Percentiles rank a stretch among this genome's conserved stretches.
These are phyloP conservation scores for Dinocampus coccinellae DNA, from an alignment of 2,888 invertebrate species.

Conservation along the genomic window DNA sequence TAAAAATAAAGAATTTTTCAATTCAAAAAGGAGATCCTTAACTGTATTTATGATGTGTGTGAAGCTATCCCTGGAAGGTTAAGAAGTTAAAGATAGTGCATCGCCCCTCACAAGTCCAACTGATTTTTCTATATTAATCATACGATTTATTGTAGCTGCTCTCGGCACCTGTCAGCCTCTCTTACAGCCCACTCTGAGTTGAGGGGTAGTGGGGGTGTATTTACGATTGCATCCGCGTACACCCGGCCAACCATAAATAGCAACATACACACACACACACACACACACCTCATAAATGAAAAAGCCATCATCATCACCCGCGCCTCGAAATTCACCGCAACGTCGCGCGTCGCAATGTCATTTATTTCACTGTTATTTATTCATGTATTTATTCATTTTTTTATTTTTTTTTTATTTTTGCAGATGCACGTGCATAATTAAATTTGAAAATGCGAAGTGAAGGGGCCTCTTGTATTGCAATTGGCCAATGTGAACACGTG, in stretches of 20 bases:
- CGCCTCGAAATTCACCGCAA: conserved; percentile 10
- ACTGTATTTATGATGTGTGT: neutral
- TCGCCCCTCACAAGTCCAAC: neutral
- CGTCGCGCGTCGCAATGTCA: neutral
- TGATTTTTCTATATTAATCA: conserved; percentile 38
- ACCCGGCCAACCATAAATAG: conserved; percentile 34
- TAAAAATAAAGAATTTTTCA: neutral
- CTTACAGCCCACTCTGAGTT: conserved; percentile 29
- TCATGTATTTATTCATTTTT: conserved; percentile 21
- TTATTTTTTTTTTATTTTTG: conserved; percentile 25
- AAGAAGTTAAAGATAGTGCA: conserved; percentile 19
- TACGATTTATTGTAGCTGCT: conserved; percentile 58
- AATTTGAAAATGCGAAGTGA: neutral
- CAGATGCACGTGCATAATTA: conserved; percentile 16
- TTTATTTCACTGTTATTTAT: neutral
- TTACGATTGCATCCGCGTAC: conserved; percentile 7
- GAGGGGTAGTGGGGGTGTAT: conserved; percentile 25
- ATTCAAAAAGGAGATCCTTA: neutral
- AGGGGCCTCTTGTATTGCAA: neutral
- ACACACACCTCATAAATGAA: too few species aligned
- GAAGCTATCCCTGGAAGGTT: neutral
- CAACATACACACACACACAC: neutral
- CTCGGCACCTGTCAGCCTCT: conserved; percentile 63
- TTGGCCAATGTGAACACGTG: neutral
- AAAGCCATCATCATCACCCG: conserved; percentile 30